These are phyloP conservation scores for Peromyscus leucopus DNA, from an alignment of 2,113 vertebrate species.

Conservation along the genomic window DNA sequence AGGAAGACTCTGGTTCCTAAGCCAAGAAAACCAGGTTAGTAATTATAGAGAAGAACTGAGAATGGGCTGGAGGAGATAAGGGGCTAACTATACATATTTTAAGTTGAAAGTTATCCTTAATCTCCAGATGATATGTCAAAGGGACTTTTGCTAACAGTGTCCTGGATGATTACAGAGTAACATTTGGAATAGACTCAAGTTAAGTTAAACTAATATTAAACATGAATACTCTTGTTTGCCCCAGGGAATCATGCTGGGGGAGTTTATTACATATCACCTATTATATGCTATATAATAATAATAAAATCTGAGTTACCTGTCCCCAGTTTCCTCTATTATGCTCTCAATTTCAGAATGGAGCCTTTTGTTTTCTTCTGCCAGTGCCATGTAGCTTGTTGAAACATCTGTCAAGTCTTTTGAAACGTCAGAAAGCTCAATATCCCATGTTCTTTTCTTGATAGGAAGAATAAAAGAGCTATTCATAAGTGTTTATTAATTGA, in stretches of 20 bases:
- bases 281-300: background rate
- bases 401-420: slow-evolving; percentile 47
- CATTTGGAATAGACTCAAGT: background rate
- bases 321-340: background rate
- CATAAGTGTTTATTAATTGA: background rate
- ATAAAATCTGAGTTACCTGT: slow-evolving; percentile 66
- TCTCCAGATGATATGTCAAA: background rate
- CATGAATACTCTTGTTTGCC: background rate
- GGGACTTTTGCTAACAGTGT: background rate
- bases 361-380: slow-evolving; percentile 28
- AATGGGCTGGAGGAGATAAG: background rate
- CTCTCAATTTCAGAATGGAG: background rate
- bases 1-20: background rate
- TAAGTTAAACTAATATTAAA: background rate
- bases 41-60: background rate
- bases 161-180: background rate
- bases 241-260: background rate
- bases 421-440: slow-evolving; percentile 59
- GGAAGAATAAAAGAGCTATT: slow-evolving; percentile 49
- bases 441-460: slow-evolving; percentile 72
- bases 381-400: background rate
- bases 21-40: background rate
- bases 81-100: background rate
- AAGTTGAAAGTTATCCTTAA: slow-evolving; percentile 15
- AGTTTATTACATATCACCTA: background rate